phyloP scores from a whole-genome alignment of 1,140 invertebrate species.

The Hyposmocoma kahamanoa region DNA sequence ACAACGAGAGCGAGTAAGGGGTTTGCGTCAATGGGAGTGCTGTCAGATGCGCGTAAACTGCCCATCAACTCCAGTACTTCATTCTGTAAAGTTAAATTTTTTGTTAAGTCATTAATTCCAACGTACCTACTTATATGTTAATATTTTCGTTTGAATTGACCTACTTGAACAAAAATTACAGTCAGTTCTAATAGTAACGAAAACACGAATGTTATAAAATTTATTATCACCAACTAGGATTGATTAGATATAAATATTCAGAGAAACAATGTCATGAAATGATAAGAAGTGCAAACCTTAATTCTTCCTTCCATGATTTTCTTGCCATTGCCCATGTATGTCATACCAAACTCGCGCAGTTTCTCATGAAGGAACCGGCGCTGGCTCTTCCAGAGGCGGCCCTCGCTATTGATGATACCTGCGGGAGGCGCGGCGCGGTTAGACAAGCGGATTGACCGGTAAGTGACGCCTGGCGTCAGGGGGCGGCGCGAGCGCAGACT shows the following conservation, averaged over 20 bases:
- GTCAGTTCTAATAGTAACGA: too few species aligned
- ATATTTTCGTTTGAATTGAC: too few species aligned
- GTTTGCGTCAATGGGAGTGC: conserved; percentile 80
- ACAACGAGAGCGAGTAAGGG: conserved; percentile 85
- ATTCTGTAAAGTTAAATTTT: conserved; percentile 69
- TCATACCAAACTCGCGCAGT: conserved; percentile 92
- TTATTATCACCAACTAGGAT: too few species aligned
- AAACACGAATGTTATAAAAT: neutral
- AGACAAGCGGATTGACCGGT: neutral
- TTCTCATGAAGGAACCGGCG: conserved; percentile 92
- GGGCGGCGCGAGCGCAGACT: conserved; percentile 18
- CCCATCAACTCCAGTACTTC: conserved; percentile 85
- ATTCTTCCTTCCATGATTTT: conserved; percentile 90
- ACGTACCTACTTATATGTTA: too few species aligned
- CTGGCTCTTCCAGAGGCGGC: conserved; percentile 93
- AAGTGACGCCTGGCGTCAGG: neutral
- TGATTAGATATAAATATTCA: too few species aligned
- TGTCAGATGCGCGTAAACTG: conserved; percentile 75
- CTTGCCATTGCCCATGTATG: conserved; percentile 84
- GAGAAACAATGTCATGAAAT: too few species aligned
- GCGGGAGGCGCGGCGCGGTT: conserved; percentile 54
- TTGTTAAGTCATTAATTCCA: too few species aligned
- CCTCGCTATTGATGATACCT: conserved; percentile 95
- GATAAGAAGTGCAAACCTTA: conserved; percentile 74
- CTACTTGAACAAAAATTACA: too few species aligned